Conservation (phyloP, 2,888 invertebrate species). For the Agrochola circellaris region DNA sequence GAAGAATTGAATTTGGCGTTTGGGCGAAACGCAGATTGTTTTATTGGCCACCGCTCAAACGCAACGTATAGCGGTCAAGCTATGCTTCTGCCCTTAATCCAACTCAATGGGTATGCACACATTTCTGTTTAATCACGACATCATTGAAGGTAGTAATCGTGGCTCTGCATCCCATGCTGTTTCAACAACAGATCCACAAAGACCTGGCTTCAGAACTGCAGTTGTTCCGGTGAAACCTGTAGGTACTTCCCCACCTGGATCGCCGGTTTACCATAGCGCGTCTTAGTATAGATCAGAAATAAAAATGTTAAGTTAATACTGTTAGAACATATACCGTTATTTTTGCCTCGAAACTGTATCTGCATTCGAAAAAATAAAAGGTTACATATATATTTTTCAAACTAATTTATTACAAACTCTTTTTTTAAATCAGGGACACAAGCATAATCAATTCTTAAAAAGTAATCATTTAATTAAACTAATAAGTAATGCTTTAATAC, state of each 20-base stretch:
- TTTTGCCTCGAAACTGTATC: not conserved
- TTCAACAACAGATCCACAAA: slow-evolving; percentile 79
- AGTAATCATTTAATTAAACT: not conserved
- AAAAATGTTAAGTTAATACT: slow-evolving; percentile 50
- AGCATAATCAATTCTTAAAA: not conserved
- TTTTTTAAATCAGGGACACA: not conserved
- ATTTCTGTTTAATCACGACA: slow-evolving; percentile 69
- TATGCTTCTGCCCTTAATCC: not conserved
- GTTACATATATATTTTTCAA: not conserved
- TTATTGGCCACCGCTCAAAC: no score
- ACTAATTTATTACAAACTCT: slow-evolving; percentile 24
- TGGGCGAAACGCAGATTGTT: not conserved
- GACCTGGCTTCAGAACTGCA: slow-evolving; percentile 75
- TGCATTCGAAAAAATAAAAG: not conserved
- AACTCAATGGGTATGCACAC: slow-evolving; percentile 69
- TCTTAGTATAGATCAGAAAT: slow-evolving; percentile 74
- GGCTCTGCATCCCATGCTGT: slow-evolving; percentile 75
- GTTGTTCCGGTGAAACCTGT: slow-evolving; percentile 78
- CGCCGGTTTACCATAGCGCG: slow-evolving; percentile 72
- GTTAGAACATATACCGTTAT: slow-evolving; percentile 23
- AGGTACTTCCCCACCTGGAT: slow-evolving; percentile 73
- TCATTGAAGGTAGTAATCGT: slow-evolving; percentile 71
- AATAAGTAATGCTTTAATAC: not conserved
- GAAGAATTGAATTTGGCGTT: not conserved
- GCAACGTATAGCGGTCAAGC: not conserved